These are phyloP conservation scores for Mactra quadrangularis DNA, from an alignment of 1,140 invertebrate genomes.

Conservation along the genomic window DNA sequence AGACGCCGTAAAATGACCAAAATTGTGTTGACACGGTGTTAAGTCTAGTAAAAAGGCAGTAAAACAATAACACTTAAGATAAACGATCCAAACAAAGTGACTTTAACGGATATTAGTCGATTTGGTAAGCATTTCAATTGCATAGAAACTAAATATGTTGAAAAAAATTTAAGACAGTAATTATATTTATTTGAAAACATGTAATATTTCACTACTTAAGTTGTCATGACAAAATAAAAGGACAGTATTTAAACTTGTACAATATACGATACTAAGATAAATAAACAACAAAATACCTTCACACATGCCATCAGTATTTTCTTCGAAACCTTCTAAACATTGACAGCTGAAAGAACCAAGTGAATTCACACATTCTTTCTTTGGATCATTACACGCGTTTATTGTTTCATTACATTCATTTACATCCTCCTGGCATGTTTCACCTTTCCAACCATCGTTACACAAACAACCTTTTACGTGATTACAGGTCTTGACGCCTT, in stretches of 20 bases:
- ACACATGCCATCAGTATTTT: not conserved
- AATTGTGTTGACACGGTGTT: no score
- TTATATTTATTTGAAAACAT: no score
- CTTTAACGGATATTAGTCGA: not conserved
- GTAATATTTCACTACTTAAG: no score
- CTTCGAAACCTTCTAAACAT: constrained; percentile 21
- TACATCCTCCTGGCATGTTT: constrained; percentile 42
- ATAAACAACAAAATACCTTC: no score
- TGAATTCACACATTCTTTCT: constrained; percentile 18
- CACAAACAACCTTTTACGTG: constrained; percentile 38
- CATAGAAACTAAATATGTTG: no score
- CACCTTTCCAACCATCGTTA: constrained; percentile 30
- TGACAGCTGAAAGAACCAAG: constrained; percentile 15
- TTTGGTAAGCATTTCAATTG: not conserved
- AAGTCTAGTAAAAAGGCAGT: not conserved
- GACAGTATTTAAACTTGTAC: no score
- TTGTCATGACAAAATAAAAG: no score
- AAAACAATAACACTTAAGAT: not conserved
- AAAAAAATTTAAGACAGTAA: no score
- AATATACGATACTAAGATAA: no score
- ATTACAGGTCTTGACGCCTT: constrained; percentile 17
- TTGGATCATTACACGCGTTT: not conserved
- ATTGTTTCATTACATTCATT: constrained; percentile 4
- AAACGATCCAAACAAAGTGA: not conserved
- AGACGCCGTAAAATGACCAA: no score